Evolutionary conservation across 2,888 invertebrate species (phyloP).

Genomic region (Linnaemya tessellans): DNA sequence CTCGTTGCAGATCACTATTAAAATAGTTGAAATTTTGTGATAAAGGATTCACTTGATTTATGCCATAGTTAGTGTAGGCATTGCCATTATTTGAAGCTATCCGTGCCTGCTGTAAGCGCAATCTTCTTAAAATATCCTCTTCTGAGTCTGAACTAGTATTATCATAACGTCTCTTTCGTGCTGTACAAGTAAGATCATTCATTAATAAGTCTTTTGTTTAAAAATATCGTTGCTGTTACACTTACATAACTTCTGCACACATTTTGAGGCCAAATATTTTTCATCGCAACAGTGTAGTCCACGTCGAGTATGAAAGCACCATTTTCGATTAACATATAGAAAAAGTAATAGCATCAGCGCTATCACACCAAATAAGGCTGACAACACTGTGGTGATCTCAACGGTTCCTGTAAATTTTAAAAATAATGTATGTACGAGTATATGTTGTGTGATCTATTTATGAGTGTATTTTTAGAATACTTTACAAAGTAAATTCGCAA

Average conservation of each 20-base stretch:
- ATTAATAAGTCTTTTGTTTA: background rate
- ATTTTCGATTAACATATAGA: constrained; percentile 92
- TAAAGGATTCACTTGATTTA: constrained; percentile 80
- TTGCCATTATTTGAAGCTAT: constrained; percentile 79
- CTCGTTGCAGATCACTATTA: constrained; percentile 81
- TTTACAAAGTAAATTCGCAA: too few species aligned
- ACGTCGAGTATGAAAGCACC: constrained; percentile 86
- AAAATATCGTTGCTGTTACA: constrained; percentile 51
- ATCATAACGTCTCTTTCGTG: constrained; percentile 82
- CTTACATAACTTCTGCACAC: constrained; percentile 83
- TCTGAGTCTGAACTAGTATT: constrained; percentile 89
- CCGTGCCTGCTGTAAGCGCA: constrained; percentile 84
- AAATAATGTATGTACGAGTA: constrained; percentile 6
- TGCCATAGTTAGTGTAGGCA: constrained; percentile 80
- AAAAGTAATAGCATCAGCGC: constrained; percentile 92
- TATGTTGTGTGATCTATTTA: too few species aligned
- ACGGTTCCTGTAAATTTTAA: constrained; percentile 84
- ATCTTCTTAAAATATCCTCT: constrained; percentile 86
- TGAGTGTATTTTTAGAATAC: too few species aligned
- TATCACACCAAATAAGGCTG: constrained; percentile 93
- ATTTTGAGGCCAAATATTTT: constrained; percentile 81
- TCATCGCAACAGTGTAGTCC: constrained; percentile 87
- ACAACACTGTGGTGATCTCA: constrained; percentile 94
- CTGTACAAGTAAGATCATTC: constrained; percentile 70
- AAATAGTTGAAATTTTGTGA: constrained; percentile 81